Conservation (phyloP, 2,113 vertebrate species). For the Apteryx mantelli region DNA sequence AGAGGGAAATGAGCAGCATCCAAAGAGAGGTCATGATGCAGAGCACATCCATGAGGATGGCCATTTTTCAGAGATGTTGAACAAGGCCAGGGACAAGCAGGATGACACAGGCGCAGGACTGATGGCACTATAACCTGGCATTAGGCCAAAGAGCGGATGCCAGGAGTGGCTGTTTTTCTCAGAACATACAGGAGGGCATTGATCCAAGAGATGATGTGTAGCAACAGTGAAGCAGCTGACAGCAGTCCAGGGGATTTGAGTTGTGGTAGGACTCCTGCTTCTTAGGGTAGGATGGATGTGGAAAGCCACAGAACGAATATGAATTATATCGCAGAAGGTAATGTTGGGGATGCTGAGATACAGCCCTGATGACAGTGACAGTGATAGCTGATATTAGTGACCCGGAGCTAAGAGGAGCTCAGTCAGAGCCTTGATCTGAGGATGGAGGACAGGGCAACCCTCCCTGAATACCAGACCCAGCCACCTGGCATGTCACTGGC, state of each 20-base stretch:
- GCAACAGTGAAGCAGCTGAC: neutral
- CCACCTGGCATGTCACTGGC: neutral
- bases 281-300: neutral
- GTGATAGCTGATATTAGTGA: neutral
- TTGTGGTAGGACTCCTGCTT: neutral
- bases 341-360: neutral
- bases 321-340: too few species aligned
- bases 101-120: neutral
- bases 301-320: neutral
- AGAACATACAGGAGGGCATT: neutral
- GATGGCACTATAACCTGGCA: neutral
- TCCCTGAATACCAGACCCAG: neutral
- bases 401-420: neutral
- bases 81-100: neutral
- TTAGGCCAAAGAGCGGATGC: neutral
- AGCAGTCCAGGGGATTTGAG: neutral
- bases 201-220: neutral
- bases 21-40: neutral
- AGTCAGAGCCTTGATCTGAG: neutral
- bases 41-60: neutral
- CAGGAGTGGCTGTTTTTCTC: neutral
- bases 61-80: neutral
- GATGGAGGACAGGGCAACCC: neutral
- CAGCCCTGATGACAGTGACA: neutral
- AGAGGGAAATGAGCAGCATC: neutral